Conservation (phyloP, 1,140 invertebrate species). For the Drosophila nigromelanica region DNA sequence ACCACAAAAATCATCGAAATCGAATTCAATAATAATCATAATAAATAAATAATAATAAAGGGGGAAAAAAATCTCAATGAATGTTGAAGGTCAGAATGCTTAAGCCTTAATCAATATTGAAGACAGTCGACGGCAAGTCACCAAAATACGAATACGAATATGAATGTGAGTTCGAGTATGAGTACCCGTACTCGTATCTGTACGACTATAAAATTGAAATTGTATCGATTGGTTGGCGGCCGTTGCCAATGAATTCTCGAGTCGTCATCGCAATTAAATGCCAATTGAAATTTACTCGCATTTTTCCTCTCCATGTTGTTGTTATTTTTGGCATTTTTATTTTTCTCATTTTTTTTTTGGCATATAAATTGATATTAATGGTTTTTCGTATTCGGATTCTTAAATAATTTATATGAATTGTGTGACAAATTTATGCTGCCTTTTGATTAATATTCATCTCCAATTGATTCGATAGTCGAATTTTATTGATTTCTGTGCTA, state of each 20-base stretch:
- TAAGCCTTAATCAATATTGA: slow-evolving; percentile 67
- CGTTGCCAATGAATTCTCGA: slow-evolving; percentile 69
- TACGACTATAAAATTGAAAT: slow-evolving; percentile 38
- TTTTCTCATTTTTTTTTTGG: slow-evolving; percentile 1
- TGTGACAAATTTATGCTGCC: slow-evolving; percentile 68
- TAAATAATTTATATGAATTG: slow-evolving; percentile 63
- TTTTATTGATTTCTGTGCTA: slow-evolving; percentile 61
- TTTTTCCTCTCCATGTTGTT: slow-evolving; percentile 27
- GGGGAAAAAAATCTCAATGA: slow-evolving; percentile 69
- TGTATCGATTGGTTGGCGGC: slow-evolving; percentile 72
- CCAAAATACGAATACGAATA: slow-evolving; percentile 19
- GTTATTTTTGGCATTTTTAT: slow-evolving; percentile 40
- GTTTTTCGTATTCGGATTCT: slow-evolving; percentile 40
- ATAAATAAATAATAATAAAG: slow-evolving; percentile 65
- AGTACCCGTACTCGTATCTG: not conserved
- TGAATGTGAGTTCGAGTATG: not conserved
- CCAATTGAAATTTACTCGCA: slow-evolving; percentile 69
- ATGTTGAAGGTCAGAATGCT: slow-evolving; percentile 79
- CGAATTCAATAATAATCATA: slow-evolving; percentile 73
- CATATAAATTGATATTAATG: slow-evolving; percentile 55
- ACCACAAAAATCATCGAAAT: slow-evolving; percentile 41
- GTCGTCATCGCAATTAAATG: slow-evolving; percentile 72
- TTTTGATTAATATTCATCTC: slow-evolving; percentile 59
- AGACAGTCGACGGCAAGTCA: slow-evolving; percentile 37
- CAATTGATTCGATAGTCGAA: slow-evolving; percentile 27